phyloP scores from a whole-genome alignment of 2,113 vertebrate species.

The Lichenostomus cassidix region DNA sequence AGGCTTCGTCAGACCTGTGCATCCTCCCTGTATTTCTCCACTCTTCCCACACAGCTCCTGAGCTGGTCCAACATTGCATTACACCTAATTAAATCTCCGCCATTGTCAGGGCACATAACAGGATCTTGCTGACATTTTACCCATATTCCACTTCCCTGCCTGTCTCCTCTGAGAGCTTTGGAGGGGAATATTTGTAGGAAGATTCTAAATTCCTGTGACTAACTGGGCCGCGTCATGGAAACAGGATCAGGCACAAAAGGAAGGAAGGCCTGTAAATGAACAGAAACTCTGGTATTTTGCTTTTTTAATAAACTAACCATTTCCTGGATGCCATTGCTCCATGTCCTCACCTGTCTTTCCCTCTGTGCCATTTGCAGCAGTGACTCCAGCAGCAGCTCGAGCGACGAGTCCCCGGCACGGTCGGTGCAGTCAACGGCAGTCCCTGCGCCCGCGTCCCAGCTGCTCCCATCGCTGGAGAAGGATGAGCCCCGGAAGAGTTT shows the following conservation, averaged over 20 bases:
- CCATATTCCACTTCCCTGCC: background rate
- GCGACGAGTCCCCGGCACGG: conserved; percentile 93
- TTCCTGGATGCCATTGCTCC: accelerated
- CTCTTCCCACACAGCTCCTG: background rate
- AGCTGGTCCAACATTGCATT: background rate
- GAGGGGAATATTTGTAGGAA: background rate
- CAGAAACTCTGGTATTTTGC: background rate
- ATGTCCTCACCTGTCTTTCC: background rate
- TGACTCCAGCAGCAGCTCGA: conserved; percentile 97
- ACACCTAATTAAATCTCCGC: background rate
- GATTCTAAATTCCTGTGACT: background rate
- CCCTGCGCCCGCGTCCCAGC: conserved; percentile 89
- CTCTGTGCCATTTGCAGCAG: conserved; percentile 69
- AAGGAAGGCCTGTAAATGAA: background rate
- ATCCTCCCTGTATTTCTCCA: background rate
- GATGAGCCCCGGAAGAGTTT: conserved; percentile 99
- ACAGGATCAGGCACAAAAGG: background rate
- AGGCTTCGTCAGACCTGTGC: background rate
- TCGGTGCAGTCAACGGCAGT: conserved; percentile 96
- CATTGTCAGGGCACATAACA: background rate
- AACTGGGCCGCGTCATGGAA: background rate
- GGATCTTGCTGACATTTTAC: background rate
- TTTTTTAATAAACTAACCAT: accelerated
- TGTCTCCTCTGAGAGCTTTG: background rate
- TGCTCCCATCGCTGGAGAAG: conserved; percentile 90